Evolutionary conservation across 2,797 vertebrate genomes (phyloP).

Genomic region (Cichlasoma orientale): DNA sequence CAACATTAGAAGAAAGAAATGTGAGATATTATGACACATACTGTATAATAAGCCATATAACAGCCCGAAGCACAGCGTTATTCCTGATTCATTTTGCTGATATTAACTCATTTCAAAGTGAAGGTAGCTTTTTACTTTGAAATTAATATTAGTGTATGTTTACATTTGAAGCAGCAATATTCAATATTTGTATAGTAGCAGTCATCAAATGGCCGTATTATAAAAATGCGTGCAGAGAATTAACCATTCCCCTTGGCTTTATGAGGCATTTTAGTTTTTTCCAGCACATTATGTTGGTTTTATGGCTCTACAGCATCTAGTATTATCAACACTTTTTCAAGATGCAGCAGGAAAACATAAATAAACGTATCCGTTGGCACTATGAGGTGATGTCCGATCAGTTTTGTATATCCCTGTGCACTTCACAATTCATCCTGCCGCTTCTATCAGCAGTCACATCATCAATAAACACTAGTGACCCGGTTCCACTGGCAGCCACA

Average conservation of each 20-base stretch:
- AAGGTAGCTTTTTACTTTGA: too few species aligned
- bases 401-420: background rate
- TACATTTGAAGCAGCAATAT: background rate
- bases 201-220: background rate
- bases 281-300: background rate
- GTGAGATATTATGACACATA: background rate
- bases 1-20: slow-evolving; percentile 1
- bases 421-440: background rate
- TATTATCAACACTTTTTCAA: background rate
- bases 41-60: background rate
- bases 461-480: background rate
- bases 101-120: background rate
- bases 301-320: background rate
- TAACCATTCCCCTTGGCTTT: background rate
- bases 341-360: background rate
- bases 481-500: background rate
- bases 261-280: background rate
- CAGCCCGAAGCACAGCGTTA: background rate
- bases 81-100: background rate
- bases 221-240: background rate
- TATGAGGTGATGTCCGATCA: background rate
- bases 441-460: background rate
- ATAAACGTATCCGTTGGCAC: background rate
- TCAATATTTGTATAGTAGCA: too few species aligned
- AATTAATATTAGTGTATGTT: too few species aligned